These are phyloP conservation scores for Hydraecia micacea DNA, from an alignment of 2,888 invertebrate species.

Conservation along the genomic window DNA sequence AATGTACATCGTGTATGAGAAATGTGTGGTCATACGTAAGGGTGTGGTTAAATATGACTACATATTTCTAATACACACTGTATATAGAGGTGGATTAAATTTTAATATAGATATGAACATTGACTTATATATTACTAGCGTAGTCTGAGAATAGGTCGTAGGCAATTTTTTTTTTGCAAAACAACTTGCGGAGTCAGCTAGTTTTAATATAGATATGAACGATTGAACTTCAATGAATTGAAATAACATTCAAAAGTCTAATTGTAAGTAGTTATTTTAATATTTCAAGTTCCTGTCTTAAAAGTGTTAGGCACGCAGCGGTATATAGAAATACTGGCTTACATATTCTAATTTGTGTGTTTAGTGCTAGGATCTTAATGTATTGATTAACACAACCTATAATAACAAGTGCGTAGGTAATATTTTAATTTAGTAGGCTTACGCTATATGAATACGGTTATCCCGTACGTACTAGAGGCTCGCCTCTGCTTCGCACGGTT, in stretches of 20 bases:
- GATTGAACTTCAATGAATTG: background rate
- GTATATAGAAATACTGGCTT: background rate
- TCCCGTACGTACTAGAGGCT: background rate
- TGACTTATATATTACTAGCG: no score
- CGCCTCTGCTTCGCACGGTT: background rate
- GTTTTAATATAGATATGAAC: background rate
- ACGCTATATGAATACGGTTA: background rate
- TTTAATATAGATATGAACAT: background rate
- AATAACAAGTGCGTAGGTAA: background rate
- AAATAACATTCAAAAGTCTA: slow-evolving; percentile 9
- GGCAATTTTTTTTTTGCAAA: no score
- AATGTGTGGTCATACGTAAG: background rate
- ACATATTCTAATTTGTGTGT: background rate
- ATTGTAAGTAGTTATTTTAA: background rate
- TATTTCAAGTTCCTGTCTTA: slow-evolving; percentile 1
- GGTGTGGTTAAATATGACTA: background rate
- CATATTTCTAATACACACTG: background rate
- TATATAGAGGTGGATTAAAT: slow-evolving; percentile 8
- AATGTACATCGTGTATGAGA: background rate
- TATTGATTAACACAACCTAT: background rate
- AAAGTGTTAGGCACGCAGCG: background rate
- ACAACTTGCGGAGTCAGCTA: no score
- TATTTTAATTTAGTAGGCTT: background rate
- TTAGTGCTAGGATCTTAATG: background rate
- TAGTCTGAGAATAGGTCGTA: no score